Percentiles rank a stretch among this genome's conserved stretches.
These are phyloP conservation scores for Coilia nasus DNA, from an alignment of 2,797 vertebrate genomes.

Conservation along the genomic window DNA sequence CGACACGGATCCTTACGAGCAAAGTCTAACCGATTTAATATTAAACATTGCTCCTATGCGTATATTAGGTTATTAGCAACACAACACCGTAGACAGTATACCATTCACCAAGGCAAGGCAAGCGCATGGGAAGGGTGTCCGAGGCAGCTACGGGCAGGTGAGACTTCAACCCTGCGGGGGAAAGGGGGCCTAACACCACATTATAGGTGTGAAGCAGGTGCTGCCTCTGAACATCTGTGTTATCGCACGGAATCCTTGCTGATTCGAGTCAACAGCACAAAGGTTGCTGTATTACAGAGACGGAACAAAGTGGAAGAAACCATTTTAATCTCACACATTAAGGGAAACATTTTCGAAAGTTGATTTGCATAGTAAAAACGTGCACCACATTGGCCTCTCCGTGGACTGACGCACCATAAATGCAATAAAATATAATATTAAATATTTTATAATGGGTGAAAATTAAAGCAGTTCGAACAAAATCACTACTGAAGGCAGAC, in stretches of 20 bases:
- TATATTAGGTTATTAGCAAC: no score
- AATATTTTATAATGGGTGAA: slow-evolving; percentile 2
- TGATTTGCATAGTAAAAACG: slow-evolving; percentile 2
- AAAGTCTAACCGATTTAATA: background rate
- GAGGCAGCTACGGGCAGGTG: background rate
- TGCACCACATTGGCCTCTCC: background rate
- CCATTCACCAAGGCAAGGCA: background rate
- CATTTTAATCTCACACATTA: slow-evolving; percentile 15
- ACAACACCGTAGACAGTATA: background rate
- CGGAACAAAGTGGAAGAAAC: background rate
- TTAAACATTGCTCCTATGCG: no score
- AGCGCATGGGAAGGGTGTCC: background rate
- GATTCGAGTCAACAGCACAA: background rate
- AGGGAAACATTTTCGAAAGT: background rate
- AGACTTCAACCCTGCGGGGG: background rate
- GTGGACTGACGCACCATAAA: background rate
- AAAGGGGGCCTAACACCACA: no score
- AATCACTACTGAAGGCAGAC: background rate
- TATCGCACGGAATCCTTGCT: background rate
- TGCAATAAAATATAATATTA: slow-evolving; percentile 13
- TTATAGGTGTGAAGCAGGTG: background rate
- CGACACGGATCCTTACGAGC: background rate
- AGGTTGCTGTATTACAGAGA: background rate
- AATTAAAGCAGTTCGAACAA: background rate
- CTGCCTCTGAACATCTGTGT: background rate